Conservation (phyloP, 2,888 invertebrate species). For the Epistrophe eligans region DNA sequence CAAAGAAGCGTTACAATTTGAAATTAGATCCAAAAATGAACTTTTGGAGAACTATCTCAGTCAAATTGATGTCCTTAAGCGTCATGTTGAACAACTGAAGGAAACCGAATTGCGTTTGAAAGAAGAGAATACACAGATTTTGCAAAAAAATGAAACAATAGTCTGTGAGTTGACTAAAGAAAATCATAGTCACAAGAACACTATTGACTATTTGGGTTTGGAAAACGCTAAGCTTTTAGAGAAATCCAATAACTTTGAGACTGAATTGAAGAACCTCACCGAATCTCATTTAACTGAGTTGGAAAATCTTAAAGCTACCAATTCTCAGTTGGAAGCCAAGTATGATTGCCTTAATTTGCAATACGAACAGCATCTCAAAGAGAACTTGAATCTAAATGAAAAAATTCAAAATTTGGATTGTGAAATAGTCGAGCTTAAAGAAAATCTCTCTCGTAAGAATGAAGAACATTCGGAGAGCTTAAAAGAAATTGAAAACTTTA, state of each 20-base stretch:
- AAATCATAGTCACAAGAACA: conserved; percentile 79
- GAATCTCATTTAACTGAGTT: conserved; percentile 79
- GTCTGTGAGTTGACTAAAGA: conserved; percentile 80
- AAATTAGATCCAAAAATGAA: conserved; percentile 85
- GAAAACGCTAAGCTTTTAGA: conserved; percentile 78
- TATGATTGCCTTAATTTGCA: conserved; percentile 75
- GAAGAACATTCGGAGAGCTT: conserved; percentile 78
- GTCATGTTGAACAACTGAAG: conserved; percentile 83
- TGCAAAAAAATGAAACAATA: conserved; percentile 80
- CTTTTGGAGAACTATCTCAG: conserved; percentile 84
- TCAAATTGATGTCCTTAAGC: conserved; percentile 85
- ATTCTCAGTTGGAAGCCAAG: conserved; percentile 69
- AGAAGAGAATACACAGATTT: conserved; percentile 79
- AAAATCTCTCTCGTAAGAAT: conserved; percentile 77
- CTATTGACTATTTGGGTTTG: conserved; percentile 78
- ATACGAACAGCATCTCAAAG: conserved; percentile 76
- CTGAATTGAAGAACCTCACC: conserved; percentile 78
- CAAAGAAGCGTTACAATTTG: conserved; percentile 84
- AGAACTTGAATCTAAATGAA: conserved; percentile 71
- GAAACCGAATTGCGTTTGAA: conserved; percentile 80
- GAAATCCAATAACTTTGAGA: conserved; percentile 77
- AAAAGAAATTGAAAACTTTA: conserved; percentile 79
- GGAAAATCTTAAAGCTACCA: conserved; percentile 70
- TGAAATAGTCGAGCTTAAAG: conserved; percentile 79
- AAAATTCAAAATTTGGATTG: conserved; percentile 77